Conservation (phyloP, 1,140 invertebrate species). For the Stratiolaelaps scimitus region DNA sequence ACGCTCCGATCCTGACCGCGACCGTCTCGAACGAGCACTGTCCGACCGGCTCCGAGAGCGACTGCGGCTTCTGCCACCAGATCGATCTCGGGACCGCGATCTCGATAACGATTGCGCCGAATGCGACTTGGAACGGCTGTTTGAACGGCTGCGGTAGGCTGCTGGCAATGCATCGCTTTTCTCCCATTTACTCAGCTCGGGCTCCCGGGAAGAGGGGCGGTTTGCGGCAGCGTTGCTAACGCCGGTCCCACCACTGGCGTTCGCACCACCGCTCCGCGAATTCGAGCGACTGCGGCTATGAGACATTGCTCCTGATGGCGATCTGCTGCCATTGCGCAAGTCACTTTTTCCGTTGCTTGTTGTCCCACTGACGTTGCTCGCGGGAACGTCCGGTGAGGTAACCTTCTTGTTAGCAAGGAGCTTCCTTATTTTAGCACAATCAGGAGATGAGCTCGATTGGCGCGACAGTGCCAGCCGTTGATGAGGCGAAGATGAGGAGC, state of each 20-base stretch:
- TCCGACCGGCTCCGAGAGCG: conserved; percentile 5
- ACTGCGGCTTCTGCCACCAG: conserved; percentile 2
- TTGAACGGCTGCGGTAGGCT: conserved; percentile 16
- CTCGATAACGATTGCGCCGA: too few relatives aligned
- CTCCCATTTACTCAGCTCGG: conserved; percentile 18
- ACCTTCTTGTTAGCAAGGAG: conserved; percentile 1
- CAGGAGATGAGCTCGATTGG: conserved; percentile 16
- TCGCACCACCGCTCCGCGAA: too few relatives aligned
- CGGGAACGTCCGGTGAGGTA: background rate
- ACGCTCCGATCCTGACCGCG: background rate
- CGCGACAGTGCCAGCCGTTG: background rate
- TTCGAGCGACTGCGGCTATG: too few relatives aligned
- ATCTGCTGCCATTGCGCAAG: too few relatives aligned
- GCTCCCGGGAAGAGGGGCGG: background rate
- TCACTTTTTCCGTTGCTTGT: too few relatives aligned
- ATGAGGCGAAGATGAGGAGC: too few relatives aligned
- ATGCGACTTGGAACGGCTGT: background rate
- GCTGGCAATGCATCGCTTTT: conserved; percentile 2
- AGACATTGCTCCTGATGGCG: too few relatives aligned
- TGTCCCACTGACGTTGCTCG: conserved; percentile 10
- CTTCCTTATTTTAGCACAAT: conserved; percentile 11
- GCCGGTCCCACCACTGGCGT: too few relatives aligned
- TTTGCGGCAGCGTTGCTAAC: background rate
- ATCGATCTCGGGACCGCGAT: too few relatives aligned
- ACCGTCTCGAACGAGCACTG: too few relatives aligned